Evolutionary conservation across 2,113 vertebrate genomes (phyloP), one percentile per base, ranked within the genome.

Genomic region (Cephalopterus ornatus): DNA sequence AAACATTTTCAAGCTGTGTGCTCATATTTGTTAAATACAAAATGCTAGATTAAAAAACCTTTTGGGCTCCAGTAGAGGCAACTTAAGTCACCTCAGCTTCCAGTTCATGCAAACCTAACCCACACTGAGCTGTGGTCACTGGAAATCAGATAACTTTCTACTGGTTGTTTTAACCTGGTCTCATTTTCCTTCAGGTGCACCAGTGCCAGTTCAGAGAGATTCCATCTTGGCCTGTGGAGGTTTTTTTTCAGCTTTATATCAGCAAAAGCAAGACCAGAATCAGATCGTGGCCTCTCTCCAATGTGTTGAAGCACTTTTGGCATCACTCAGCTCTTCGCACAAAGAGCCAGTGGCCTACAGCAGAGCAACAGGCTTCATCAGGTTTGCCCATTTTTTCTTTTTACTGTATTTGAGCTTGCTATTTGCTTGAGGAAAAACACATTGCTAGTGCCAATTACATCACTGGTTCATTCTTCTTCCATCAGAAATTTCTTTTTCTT

Each of bases 121-220:
- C 41, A 23, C 1, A 0, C 18, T 61, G 35, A 12, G 24, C 61
- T 46, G 17, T 14, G 14, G 2, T 49, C 2, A 0, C 32, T 90
- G 85, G 58, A 68, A 85, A 72, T 62, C 1, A 47, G 18, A 2
- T 6, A 32, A 65, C 13, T 61, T 65, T 44, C 20, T 41, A 44
- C 44, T 3, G 3, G 8, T 28, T 59, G 35, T 22, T 93, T 83
- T 44, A 47, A 41, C 52, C 52, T 24, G 33, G 9, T 70, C 53
- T 79, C 15, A 1, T 71, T 80, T 90, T 33, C 46, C 62, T 83
- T 66, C 63, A 62, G 75, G 39, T 63, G 15, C 19, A 58, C 15
- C 46, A 11, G 32, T 41, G 42, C 24, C 30, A 14, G 17, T 53
- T 53, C 49, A 50, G 58, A 79, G 63, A 1, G 18, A n/a, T 23